Evolutionary conservation across 2,888 invertebrate genomes (phyloP).

Genomic region (Tetragnatha montana): DNA sequence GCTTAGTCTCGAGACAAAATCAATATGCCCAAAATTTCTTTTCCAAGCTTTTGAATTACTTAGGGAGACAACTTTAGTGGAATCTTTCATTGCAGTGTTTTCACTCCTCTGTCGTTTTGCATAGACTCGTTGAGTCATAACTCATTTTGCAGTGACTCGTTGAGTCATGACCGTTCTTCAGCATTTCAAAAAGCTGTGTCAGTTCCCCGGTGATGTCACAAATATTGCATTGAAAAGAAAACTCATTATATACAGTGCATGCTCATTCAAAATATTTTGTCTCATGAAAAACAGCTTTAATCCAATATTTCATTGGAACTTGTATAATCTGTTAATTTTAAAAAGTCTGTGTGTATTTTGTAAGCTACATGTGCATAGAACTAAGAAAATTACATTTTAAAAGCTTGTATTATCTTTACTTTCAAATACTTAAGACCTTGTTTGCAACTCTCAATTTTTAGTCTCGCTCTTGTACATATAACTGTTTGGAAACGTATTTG

Average conservation of each 20-base stretch:
- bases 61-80: not conserved
- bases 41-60: not conserved
- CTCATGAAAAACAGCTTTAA: conserved; percentile 23
- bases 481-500: conserved; percentile 48
- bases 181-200: conserved; percentile 6
- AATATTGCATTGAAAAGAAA: conserved; percentile 26
- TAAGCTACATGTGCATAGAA: conserved; percentile 48
- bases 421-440: conserved; percentile 7
- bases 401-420: conserved; percentile 29
- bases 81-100: not conserved
- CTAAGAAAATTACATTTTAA: conserved; percentile 16
- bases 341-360: conserved; percentile 47
- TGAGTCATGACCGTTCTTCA: not conserved
- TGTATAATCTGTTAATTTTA: conserved; percentile 57
- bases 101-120: not conserved
- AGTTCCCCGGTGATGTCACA: conserved; percentile 52
- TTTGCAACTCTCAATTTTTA: conserved; percentile 36
- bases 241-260: conserved; percentile 39
- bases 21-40: not conserved
- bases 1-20: not conserved
- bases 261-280: conserved; percentile 39
- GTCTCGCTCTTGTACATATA: conserved; percentile 51
- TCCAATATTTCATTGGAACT: conserved; percentile 53
- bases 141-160: not conserved
- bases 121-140: not conserved